These are phyloP conservation scores for Pseudanteris insignis DNA, from an alignment of 2,888 invertebrate species.

Conservation along the genomic window DNA sequence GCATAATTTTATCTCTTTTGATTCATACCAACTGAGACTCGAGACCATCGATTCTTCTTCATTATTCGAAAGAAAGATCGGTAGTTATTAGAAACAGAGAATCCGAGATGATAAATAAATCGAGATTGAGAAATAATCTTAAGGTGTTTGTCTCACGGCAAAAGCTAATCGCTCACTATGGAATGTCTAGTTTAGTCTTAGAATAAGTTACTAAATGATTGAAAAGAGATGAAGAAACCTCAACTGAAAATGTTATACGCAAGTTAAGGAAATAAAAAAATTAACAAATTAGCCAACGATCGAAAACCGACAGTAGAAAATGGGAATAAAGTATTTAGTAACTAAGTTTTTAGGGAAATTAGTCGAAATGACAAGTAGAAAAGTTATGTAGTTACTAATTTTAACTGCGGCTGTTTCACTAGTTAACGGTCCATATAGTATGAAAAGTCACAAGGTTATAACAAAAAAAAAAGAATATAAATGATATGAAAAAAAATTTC, in stretches of 20 bases:
- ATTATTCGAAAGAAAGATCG: slow-evolving; percentile 44
- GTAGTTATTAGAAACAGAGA: slow-evolving; percentile 44
- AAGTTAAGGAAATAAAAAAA: slow-evolving; percentile 18
- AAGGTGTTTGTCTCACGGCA: slow-evolving; percentile 45
- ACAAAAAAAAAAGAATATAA: slow-evolving; percentile 24
- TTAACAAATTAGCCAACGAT: slow-evolving; percentile 23
- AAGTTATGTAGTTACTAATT: slow-evolving; percentile 64
- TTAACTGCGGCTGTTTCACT: slow-evolving; percentile 63
- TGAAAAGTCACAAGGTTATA: slow-evolving; percentile 48
- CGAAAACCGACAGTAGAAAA: slow-evolving; percentile 38
- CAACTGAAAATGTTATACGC: no score
- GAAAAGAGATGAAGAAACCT: no score
- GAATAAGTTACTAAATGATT: slow-evolving; percentile 23
- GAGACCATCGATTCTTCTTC: slow-evolving; percentile 47
- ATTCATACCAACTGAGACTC: slow-evolving; percentile 41
- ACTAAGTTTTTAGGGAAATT: slow-evolving; percentile 62
- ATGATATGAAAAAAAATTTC: slow-evolving; percentile 18
- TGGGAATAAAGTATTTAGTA: slow-evolving; percentile 54
- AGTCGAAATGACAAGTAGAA: slow-evolving; percentile 54
- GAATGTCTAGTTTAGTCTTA: slow-evolving; percentile 40
- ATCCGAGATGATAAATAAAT: slow-evolving; percentile 30
- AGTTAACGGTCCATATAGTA: slow-evolving; percentile 48
- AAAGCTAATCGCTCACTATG: slow-evolving; percentile 45
- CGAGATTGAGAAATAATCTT: slow-evolving; percentile 18
- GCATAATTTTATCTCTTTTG: slow-evolving; percentile 38